Evolutionary conservation across 2,888 invertebrate species (phyloP).

Genomic region (Pseudococcus viburni): DNA sequence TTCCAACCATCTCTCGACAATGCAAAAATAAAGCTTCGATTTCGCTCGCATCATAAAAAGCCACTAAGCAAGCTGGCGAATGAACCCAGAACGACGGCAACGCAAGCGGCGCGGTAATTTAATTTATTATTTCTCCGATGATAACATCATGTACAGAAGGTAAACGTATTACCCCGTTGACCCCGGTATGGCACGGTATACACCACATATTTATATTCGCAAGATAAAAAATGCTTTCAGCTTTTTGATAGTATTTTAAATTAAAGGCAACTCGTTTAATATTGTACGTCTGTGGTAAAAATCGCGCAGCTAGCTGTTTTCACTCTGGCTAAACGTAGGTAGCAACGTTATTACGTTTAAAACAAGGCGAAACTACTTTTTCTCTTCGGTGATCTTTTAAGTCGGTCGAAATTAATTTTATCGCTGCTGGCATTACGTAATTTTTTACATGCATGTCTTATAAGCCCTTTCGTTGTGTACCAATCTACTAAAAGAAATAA

Average conservation of each 20-base stretch:
- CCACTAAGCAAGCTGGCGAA: too few species aligned
- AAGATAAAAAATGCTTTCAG: slow-evolving; percentile 14
- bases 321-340: not conserved
- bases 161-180: too few species aligned
- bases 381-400: slow-evolving; percentile 20
- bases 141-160: too few species aligned
- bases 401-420: slow-evolving; percentile 23
- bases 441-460: slow-evolving; percentile 27
- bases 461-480: not conserved
- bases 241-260: slow-evolving; percentile 24
- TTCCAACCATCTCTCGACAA: too few species aligned
- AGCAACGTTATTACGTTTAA: not conserved
- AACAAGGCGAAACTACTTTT: slow-evolving; percentile 14
- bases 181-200: too few species aligned
- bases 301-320: not conserved
- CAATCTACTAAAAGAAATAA: slow-evolving; percentile 26
- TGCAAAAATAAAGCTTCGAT: too few species aligned
- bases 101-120: too few species aligned
- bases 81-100: too few species aligned
- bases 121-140: too few species aligned
- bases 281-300: not conserved
- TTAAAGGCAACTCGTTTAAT: slow-evolving; percentile 22
- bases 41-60: too few species aligned
- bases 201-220: too few species aligned
- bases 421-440: not conserved